Evolutionary conservation across 2,113 vertebrate species (phyloP).

Genomic region (Alces alces): DNA sequence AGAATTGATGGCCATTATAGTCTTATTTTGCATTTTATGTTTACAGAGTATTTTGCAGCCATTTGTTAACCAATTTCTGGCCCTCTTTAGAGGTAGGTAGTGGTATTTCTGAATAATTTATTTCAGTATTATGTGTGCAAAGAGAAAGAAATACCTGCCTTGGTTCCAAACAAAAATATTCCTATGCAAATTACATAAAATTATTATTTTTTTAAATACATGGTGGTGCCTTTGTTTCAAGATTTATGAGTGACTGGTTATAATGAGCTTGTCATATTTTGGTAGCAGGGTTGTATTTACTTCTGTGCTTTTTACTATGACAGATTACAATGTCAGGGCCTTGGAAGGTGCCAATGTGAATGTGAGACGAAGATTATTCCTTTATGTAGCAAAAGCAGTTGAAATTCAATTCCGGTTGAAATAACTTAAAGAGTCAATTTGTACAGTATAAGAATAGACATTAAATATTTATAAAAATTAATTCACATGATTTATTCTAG

Average conservation of each 20-base stretch:
- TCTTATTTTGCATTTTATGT: conserved; percentile 44
- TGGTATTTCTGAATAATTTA: conserved; percentile 18
- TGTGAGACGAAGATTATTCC: background rate
- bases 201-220: conserved; percentile 34
- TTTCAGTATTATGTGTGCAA: background rate
- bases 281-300: conserved; percentile 45
- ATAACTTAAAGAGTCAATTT: conserved; percentile 60
- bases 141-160: conserved; percentile 43
- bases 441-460: conserved; percentile 30
- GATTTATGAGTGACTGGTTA: conserved; percentile 50
- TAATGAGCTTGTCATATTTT: conserved; percentile 64
- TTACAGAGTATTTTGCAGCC: conserved; percentile 48
- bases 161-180: conserved; percentile 38
- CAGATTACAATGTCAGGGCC: background rate
- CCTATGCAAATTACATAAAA: conserved; percentile 49
- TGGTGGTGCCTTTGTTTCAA: background rate
- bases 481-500: conserved; percentile 56
- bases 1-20: conserved; percentile 20
- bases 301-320: conserved; percentile 39
- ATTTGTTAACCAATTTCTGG: conserved; percentile 48
- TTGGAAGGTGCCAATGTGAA: background rate
- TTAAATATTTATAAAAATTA: conserved; percentile 70
- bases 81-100: background rate
- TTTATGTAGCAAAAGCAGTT: background rate
- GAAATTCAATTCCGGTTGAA: conserved; percentile 38